Conservation (phyloP, 2,113 vertebrate genomes). For the Astur gentilis region DNA sequence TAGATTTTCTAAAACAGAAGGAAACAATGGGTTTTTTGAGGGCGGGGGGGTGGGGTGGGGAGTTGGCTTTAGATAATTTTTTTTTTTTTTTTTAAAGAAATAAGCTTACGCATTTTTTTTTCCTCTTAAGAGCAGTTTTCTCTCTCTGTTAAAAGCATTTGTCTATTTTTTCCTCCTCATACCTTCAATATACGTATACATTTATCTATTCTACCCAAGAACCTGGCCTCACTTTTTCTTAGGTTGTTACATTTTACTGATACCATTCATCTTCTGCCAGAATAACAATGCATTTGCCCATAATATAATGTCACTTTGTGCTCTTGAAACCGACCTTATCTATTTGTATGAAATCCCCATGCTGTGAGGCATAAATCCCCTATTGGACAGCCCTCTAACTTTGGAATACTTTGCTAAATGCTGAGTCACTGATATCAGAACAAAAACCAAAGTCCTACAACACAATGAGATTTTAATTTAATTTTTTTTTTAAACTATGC, state of each 20-base stretch:
- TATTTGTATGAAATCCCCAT: neutral
- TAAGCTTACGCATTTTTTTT: neutral
- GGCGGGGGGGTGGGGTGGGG: neutral
- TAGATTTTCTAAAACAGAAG: constrained; percentile 82
- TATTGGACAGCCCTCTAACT: neutral
- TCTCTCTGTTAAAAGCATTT: neutral
- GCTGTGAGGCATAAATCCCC: neutral
- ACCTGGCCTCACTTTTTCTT: neutral
- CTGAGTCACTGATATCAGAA: neutral
- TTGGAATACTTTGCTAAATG: neutral
- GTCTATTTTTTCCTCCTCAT: neutral
- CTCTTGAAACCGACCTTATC: neutral
- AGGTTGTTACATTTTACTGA: neutral
- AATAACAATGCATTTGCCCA: neutral
- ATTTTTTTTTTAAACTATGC: neutral
- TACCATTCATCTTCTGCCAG: neutral
- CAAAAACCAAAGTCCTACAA: neutral
- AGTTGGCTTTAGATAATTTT: neutral
- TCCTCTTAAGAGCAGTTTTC: neutral
- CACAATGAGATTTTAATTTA: neutral
- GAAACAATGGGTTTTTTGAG: neutral
- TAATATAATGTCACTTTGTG: neutral
- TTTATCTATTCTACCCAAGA: neutral
- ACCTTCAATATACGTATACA: neutral
- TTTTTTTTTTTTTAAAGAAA: neutral